These are phyloP conservation scores for Hirtodrosophila histrioides DNA, from an alignment of 2,888 invertebrate genomes.

Conservation along the genomic window DNA sequence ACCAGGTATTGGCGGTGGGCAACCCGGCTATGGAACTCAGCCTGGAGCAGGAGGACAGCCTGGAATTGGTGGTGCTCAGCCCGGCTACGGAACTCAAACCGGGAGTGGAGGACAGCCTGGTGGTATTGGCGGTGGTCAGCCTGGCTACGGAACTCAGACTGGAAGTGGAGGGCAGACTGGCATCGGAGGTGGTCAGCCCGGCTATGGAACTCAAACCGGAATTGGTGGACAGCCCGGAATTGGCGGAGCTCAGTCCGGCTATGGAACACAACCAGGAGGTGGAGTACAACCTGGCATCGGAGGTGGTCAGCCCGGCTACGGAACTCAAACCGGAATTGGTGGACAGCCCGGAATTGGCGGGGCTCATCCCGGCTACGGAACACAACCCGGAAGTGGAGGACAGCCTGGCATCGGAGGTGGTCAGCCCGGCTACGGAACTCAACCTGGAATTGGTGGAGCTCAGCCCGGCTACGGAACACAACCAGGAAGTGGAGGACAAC, in stretches of 20 bases:
- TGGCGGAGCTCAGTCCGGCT: constrained; percentile 16
- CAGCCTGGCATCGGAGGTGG: constrained; percentile 22
- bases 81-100: constrained; percentile 18
- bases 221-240: constrained; percentile 3
- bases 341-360: constrained; percentile 9
- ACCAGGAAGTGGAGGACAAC: constrained; percentile 1
- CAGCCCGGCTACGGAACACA: constrained; percentile 20
- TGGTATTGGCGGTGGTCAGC: constrained; percentile 2
- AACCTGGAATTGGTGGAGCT: constrained; percentile 7
- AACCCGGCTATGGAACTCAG: constrained; percentile 10
- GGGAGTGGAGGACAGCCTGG: constrained; percentile 4
- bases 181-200: constrained; percentile 14
- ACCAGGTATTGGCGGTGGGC: constrained; percentile 12
- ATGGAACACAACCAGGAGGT: constrained; percentile 10
- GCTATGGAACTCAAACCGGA: constrained; percentile 12
- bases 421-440: constrained; percentile 15
- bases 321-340: constrained; percentile 12
- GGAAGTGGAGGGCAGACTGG: constrained; percentile 15
- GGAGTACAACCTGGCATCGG: constrained; percentile 11
- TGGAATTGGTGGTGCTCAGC: constrained; percentile 10
- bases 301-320: constrained; percentile 22
- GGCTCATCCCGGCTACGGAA: constrained; percentile 8
- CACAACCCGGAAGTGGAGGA: constrained; percentile 9
- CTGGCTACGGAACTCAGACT: constrained; percentile 18
- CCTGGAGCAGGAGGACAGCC: constrained; percentile 15